Evolutionary conservation across 2,797 vertebrate genomes (phyloP).

Genomic region (Silurus lanzhouensis): DNA sequence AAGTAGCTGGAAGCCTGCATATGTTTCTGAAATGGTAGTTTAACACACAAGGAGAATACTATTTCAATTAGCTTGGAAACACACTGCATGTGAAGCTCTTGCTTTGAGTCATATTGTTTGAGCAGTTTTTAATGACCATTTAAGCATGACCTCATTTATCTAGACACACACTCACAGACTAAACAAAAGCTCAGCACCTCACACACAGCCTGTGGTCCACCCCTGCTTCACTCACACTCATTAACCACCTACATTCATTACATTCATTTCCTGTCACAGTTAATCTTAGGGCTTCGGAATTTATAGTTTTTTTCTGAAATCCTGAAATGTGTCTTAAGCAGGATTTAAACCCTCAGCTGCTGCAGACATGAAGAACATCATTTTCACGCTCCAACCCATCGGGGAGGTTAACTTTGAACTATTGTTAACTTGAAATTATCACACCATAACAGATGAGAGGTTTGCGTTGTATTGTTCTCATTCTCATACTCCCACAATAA

Average conservation of each 20-base stretch:
- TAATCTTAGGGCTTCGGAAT: constrained; percentile 32
- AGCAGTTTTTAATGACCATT: constrained; percentile 16
- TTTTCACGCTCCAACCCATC: constrained; percentile 2
- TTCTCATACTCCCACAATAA: constrained; percentile 34
- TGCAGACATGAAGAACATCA: constrained; percentile 11
- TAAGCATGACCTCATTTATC: constrained; percentile 23
- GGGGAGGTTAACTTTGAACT: constrained; percentile 38
- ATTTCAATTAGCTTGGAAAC: not conserved
- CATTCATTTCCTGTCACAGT: constrained; percentile 42
- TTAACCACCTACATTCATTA: constrained; percentile 38
- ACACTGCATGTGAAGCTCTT: constrained; percentile 13
- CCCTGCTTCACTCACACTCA: constrained; percentile 30
- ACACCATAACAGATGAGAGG: constrained; percentile 39
- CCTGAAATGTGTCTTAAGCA: constrained; percentile 44
- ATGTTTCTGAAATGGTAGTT: not conserved
- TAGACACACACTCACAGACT: constrained; percentile 24
- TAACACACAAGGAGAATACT: constrained; percentile 6
- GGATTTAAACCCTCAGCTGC: constrained; percentile 41
- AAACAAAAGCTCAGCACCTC: constrained; percentile 34
- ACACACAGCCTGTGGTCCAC: constrained; percentile 22
- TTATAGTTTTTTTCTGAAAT: constrained; percentile 34
- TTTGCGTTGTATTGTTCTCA: constrained; percentile 19
- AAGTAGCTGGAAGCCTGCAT: constrained; percentile 1
- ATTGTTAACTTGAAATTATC: constrained; percentile 38
- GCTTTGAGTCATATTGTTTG: not conserved